These are phyloP conservation scores for Meiosimyza platycephala DNA, from an alignment of 2,888 invertebrate genomes.

Conservation along the genomic window DNA sequence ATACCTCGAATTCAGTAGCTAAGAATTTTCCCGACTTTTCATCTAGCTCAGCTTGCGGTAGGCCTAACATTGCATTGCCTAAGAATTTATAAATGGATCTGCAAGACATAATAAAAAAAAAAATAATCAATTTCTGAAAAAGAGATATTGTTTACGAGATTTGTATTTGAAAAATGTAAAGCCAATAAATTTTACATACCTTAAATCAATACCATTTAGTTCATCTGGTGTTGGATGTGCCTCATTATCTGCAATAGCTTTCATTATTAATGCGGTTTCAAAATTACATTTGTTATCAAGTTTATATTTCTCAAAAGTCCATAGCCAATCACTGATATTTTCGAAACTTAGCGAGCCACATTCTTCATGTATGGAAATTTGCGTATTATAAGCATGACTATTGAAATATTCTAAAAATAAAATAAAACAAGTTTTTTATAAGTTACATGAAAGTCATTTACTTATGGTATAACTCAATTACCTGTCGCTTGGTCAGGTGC, in stretches of 20 bases:
- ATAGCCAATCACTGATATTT: constrained; percentile 58
- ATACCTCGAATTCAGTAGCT: constrained; percentile 57
- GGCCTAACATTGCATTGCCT: constrained; percentile 58
- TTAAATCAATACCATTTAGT: constrained; percentile 42
- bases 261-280: constrained; percentile 56
- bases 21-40: constrained; percentile 53
- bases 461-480: background rate
- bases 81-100: constrained; percentile 60
- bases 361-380: constrained; percentile 52
- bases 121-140: background rate
- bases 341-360: constrained; percentile 54
- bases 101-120: constrained; percentile 14
- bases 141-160: background rate
- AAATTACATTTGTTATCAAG: constrained; percentile 50
- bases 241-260: constrained; percentile 48
- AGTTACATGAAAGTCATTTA: too few relatives aligned
- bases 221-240: constrained; percentile 34
- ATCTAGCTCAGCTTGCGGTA: constrained; percentile 55
- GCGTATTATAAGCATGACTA: constrained; percentile 46
- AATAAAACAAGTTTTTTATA: too few relatives aligned
- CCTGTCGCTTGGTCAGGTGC: constrained; percentile 12
- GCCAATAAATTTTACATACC: constrained; percentile 34
- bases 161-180: background rate
- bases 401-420: constrained; percentile 52
- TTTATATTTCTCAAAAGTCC: constrained; percentile 48